phyloP scores from a whole-genome alignment of 2,888 invertebrate genomes.

The Campoletis raptor region DNA sequence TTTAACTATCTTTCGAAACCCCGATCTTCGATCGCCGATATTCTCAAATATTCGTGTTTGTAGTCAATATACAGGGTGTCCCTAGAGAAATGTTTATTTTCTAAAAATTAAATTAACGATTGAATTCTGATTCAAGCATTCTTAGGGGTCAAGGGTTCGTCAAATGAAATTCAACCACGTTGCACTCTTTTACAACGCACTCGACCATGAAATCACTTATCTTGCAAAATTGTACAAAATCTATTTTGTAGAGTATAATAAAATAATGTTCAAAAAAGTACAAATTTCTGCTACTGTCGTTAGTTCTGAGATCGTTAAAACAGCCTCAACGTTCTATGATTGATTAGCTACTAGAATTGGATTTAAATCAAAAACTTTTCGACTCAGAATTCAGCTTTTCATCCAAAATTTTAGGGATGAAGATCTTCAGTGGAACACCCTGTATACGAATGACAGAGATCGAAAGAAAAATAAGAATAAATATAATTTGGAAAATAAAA shows the following conservation, averaged over 20 bases:
- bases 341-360: neutral
- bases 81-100: neutral
- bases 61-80: slow-evolving; percentile 7
- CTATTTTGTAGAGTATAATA: neutral
- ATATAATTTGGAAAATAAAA: slow-evolving; percentile 16
- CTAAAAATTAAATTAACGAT: neutral
- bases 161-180: too few species aligned
- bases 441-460: slow-evolving; percentile 5
- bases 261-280: neutral
- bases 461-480: slow-evolving; percentile 21
- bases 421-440: neutral
- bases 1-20: slow-evolving; percentile 77
- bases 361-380: neutral
- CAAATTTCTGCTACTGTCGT: neutral
- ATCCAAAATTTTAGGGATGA: neutral
- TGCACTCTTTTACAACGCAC: neutral
- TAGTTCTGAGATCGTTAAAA: neutral
- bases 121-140: neutral
- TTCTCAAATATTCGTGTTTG: slow-evolving; percentile 67
- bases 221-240: neutral
- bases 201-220: neutral
- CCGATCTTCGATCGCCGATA: slow-evolving; percentile 70
- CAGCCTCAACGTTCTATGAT: neutral
- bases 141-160: too few species aligned
- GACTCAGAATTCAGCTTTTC: neutral